Conservation (phyloP, 2,888 invertebrate species). For the Pseudococcus jackbeardsleyi region DNA sequence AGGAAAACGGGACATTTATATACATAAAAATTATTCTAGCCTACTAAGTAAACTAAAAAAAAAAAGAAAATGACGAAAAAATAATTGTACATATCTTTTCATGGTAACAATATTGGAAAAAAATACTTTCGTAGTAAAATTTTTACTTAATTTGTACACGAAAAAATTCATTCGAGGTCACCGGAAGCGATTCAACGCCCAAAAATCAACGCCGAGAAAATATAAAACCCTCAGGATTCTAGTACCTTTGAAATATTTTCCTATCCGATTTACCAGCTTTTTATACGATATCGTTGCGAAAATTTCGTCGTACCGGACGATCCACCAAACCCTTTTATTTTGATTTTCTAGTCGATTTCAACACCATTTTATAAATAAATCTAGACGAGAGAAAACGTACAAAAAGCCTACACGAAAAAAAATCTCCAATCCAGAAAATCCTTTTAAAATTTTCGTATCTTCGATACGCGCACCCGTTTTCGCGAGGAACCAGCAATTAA, state of each 20-base stretch:
- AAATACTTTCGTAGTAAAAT: slow-evolving; percentile 57
- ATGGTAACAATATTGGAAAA: slow-evolving; percentile 64
- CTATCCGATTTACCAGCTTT: background rate
- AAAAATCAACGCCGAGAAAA: slow-evolving; percentile 19
- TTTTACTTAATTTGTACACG: slow-evolving; percentile 30
- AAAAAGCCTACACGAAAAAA: background rate
- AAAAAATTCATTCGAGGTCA: slow-evolving; percentile 41
- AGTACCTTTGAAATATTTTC: background rate
- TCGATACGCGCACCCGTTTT: background rate
- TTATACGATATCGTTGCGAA: background rate
- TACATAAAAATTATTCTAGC: slow-evolving; percentile 11
- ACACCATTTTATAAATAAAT: background rate
- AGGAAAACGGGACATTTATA: slow-evolving; percentile 18
- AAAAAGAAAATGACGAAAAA: slow-evolving; percentile 51
- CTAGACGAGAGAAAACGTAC: background rate
- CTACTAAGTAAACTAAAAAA: slow-evolving; percentile 25
- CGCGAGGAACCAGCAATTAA: slow-evolving; percentile 18
- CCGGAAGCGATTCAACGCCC: slow-evolving; percentile 26
- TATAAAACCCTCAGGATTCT: background rate
- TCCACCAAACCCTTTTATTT: background rate
- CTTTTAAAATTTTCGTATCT: background rate
- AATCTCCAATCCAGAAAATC: background rate
- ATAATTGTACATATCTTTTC: slow-evolving; percentile 56
- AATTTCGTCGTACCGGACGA: background rate
- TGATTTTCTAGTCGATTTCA: background rate